Evolutionary conservation across 2,888 invertebrate genomes (phyloP), one percentile per base, ranked within the genome.

Genomic region (Choreutis nemorana): DNA sequence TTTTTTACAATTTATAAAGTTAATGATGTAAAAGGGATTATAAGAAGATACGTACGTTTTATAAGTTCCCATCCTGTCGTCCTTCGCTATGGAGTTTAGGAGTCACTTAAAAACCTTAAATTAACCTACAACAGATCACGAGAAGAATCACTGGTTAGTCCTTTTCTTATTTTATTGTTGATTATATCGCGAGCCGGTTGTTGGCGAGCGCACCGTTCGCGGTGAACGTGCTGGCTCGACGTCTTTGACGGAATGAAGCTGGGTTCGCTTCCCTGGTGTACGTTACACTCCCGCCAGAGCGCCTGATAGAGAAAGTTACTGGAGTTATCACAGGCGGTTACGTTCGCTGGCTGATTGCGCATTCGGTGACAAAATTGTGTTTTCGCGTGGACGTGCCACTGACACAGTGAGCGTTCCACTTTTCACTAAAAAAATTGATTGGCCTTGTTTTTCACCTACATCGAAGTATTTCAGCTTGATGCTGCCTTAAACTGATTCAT

Each of bases 291-390:
- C 6, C 24, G 13, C 24, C 24, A 4, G 10, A 10, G 11, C 12
- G 24, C 33, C 40, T 36, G 36, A 55, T 71, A 72, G 73, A 75
- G 75, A 75, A 77, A 77, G 75, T 75, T 66, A 51, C 56, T 48
- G n/a, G 48, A 70, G 73, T 73, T 73, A 72, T 71, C 68, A 71
- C 60, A 55, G 52, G 67, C 61, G 66, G 73, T 77, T 77, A 77
- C 77, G 73, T 75, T 65, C 47, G 44, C 48, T 53, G 72, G 38
- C 48, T 62, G 65, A 61, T 77, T 77, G 73, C 75, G 77, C 72
- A 63, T 67, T 56, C 70, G 64, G 62, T 68, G 77, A 73, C 75
- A 71, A 71, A 65, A 72, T 61, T 61, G 48, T 59, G 64, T 63
- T 67, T 67, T 61, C 56, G 57, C 57, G 57, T 57, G 52, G 48